Conservation (phyloP, 2,797 vertebrate genomes). For the Oreortyx pictus region DNA sequence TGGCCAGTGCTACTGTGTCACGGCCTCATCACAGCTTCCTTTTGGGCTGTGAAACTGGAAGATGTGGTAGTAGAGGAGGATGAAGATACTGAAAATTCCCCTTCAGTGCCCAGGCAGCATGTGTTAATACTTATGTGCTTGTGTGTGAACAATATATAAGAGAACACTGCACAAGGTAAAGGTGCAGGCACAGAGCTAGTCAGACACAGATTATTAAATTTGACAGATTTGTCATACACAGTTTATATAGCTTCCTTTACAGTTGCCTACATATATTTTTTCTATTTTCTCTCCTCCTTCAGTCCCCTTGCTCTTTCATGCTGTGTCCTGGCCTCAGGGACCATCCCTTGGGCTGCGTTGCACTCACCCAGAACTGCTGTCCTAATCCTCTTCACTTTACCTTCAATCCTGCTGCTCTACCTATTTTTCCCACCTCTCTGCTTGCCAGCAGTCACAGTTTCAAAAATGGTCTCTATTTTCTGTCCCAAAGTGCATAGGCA, state of each 20-base stretch:
- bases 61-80: not conserved
- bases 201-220: not conserved
- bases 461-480: conserved; percentile 68
- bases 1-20: not conserved
- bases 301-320: conserved; percentile 25
- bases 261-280: conserved; percentile 53
- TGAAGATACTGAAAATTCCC: not conserved
- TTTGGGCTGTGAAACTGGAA: not conserved
- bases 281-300: conserved; percentile 35
- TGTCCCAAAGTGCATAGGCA: not conserved
- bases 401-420: conserved; percentile 15
- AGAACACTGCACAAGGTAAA: not conserved
- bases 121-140: conserved; percentile 60
- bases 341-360: conserved; percentile 51
- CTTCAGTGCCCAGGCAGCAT: not conserved
- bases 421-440: not conserved
- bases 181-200: not conserved
- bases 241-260: conserved; percentile 23
- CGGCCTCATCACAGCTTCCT: not conserved
- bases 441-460: conserved; percentile 65
- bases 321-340: conserved; percentile 53
- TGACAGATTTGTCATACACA: not conserved
- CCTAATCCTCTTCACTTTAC: conserved; percentile 40
- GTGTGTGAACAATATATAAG: conserved; percentile 50
- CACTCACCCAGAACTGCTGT: conserved; percentile 41